Evolutionary conservation across 2,888 invertebrate species (phyloP).

Genomic region (Rhaphigaster nebulosa): DNA sequence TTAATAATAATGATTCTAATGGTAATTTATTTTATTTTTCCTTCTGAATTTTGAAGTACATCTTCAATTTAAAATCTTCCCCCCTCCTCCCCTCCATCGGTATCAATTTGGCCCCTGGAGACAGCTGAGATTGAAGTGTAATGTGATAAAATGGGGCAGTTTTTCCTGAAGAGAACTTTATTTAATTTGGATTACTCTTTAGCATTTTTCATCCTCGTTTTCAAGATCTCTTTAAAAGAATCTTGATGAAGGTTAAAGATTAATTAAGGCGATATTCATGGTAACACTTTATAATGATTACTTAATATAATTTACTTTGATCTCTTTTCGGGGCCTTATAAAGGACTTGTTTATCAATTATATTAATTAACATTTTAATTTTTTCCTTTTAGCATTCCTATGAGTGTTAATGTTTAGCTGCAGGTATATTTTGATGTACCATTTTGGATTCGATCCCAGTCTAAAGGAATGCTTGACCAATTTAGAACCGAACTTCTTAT

Average conservation of each 20-base stretch:
- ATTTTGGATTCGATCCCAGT: no score
- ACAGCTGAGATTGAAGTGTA: constrained; percentile 32
- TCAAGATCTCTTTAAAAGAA: not conserved
- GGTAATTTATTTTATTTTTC: not conserved
- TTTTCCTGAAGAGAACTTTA: not conserved
- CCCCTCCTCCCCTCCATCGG: not conserved
- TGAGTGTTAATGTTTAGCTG: not conserved
- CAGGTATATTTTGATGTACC: no score
- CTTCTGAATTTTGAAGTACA: not conserved
- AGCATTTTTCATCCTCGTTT: not conserved
- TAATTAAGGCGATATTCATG: not conserved
- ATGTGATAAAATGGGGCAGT: constrained; percentile 5
- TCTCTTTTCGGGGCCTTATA: not conserved
- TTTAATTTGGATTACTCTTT: constrained; percentile 3
- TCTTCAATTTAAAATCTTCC: not conserved
- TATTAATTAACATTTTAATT: not conserved
- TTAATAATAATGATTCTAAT: not conserved
- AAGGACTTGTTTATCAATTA: not conserved
- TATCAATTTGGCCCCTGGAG: not conserved
- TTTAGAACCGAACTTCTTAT: no score
- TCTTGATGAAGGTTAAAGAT: not conserved
- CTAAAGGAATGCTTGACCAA: no score
- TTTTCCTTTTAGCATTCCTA: no score
- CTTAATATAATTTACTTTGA: not conserved
- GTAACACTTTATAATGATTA: not conserved